These are phyloP conservation scores for Eumerus sabulonum DNA, from an alignment of 2,888 invertebrate species.

Conservation along the genomic window DNA sequence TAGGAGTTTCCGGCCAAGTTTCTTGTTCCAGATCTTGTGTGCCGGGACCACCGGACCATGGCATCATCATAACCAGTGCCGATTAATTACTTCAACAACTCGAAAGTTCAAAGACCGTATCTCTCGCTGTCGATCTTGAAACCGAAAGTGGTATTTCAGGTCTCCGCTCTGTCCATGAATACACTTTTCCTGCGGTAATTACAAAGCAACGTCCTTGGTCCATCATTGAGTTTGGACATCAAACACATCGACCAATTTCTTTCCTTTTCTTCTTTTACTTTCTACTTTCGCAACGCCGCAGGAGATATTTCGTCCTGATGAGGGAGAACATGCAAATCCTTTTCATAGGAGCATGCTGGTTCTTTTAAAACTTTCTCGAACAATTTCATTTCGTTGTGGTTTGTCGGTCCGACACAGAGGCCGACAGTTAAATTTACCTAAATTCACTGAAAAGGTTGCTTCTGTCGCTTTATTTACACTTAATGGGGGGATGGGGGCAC, in stretches of 20 bases:
- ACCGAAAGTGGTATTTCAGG: conserved; percentile 40
- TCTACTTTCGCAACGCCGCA: conserved; percentile 55
- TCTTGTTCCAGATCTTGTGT: neutral
- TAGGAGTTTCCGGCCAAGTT: neutral
- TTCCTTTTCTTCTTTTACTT: conserved; percentile 32
- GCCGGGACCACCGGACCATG: neutral
- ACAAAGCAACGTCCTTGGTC: neutral
- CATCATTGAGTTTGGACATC: conserved; percentile 20
- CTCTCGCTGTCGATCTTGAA: conserved; percentile 22
- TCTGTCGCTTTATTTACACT: neutral
- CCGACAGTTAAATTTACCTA: too few relatives aligned
- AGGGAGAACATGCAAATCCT: conserved; percentile 58
- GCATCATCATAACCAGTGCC: conserved; percentile 15
- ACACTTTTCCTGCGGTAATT: conserved; percentile 1
- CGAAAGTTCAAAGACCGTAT: conserved; percentile 45
- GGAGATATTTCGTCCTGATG: conserved; percentile 38
- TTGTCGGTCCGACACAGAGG: neutral
- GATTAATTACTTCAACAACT: conserved; percentile 43
- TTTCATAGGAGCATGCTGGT: conserved; percentile 41
- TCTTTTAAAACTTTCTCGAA: conserved; percentile 24
- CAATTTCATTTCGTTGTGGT: conserved; percentile 18
- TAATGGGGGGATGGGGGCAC: neutral
- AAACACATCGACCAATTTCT: conserved; percentile 36
- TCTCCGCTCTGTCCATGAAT: conserved; percentile 18
- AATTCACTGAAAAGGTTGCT: neutral